Evolutionary conservation across 2,888 invertebrate genomes (phyloP).

Genomic region (Homarus gammarus): DNA sequence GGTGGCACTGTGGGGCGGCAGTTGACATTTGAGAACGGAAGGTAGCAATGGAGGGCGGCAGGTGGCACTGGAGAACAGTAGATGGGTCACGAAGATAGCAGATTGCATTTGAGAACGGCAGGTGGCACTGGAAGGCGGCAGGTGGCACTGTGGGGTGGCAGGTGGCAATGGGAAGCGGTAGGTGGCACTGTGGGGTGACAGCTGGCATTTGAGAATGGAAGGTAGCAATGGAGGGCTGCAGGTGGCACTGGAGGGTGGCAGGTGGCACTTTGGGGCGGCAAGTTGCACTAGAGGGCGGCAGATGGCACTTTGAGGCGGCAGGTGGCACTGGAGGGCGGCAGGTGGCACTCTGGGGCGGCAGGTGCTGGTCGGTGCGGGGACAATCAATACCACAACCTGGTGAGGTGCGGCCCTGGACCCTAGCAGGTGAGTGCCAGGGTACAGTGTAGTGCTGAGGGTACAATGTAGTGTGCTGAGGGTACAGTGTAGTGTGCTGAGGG

Average conservation of each 20-base stretch:
- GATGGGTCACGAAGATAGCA: not conserved
- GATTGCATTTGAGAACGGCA: no score
- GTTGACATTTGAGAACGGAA: not conserved
- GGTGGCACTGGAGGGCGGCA: conserved; percentile 1
- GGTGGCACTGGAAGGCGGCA: not conserved
- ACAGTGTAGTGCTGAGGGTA: no score
- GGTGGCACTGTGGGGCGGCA: not conserved
- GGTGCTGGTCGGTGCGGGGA: conserved; percentile 27
- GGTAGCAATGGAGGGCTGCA: not conserved
- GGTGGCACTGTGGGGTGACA: not conserved
- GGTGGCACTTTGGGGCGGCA: not conserved
- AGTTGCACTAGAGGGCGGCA: not conserved
- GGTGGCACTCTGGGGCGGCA: conserved; percentile 17
- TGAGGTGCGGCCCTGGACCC: conserved; percentile 23
- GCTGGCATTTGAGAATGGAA: not conserved
- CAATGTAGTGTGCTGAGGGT: no score
- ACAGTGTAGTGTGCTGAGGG: no score
- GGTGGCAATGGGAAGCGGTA: not conserved
- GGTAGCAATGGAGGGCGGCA: not conserved
- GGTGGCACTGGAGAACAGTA: not conserved
- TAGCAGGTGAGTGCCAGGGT: conserved; percentile 37
- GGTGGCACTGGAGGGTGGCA: not conserved
- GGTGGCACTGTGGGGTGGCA: not conserved
- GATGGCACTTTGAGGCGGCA: not conserved
- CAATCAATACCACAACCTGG: conserved; percentile 47